A percentile compares a stretch with the other conserved stretches of the same genome.
Conservation (phyloP, 2,113 vertebrate species). For the Ageneiosus marmoratus region DNA sequence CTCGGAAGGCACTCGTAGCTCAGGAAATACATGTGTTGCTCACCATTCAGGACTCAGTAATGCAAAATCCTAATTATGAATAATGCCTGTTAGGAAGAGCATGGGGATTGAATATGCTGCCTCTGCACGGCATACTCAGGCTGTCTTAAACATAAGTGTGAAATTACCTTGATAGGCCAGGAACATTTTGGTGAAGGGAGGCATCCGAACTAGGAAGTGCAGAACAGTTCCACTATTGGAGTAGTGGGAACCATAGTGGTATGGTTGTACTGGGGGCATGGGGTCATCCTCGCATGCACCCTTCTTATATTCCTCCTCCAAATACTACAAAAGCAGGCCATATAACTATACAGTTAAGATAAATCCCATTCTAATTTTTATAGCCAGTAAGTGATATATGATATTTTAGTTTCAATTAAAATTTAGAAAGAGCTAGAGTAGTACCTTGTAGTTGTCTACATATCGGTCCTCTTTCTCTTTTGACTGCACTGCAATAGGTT, state of each 20-base stretch:
- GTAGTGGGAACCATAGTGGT: conserved; percentile 98
- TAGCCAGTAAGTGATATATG: neutral
- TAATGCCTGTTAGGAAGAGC: neutral
- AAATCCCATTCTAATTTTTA: neutral
- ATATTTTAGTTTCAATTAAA: neutral
- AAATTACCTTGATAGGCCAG: conserved; percentile 92
- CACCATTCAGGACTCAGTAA: conserved; percentile 16
- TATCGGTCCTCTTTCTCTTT: conserved; percentile 99
- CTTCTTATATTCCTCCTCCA: conserved; percentile 96
- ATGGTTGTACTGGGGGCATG: conserved; percentile 96
- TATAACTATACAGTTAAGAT: neutral
- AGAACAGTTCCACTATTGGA: conserved; percentile 98
- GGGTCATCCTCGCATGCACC: conserved; percentile 93
- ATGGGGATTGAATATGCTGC: neutral
- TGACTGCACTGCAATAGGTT: conserved; percentile 96
- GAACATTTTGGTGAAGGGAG: conserved; percentile 98
- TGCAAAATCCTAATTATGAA: conserved; percentile 1
- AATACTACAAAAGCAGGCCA: conserved; percentile 74
- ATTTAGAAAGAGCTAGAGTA: neutral
- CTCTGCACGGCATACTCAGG: neutral
- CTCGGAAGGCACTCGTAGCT: conserved; percentile 13
- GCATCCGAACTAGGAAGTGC: conserved; percentile 96
- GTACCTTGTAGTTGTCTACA: conserved; percentile 94
- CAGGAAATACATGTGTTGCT: conserved; percentile 32
- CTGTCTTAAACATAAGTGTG: neutral